Base-by-base conservation (phyloP, 2,888 invertebrate genomes). In the Coecobrya sp. region DNA sequence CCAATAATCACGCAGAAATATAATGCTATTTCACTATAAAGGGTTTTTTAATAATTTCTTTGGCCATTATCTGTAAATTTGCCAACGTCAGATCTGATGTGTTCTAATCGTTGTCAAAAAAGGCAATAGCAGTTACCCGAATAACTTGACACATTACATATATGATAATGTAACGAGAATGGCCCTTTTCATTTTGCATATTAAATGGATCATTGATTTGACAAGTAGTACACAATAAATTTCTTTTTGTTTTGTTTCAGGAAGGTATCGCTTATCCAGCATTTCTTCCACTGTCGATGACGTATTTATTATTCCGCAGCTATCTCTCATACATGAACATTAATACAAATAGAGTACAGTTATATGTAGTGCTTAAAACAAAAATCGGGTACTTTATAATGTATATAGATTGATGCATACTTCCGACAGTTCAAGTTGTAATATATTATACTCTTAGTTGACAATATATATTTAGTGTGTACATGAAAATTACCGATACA, bases 151-250 rank as follows among this genome's bases (percentile, higher is more conserved):
- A 19, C 2, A 59, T 22, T 59, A 7, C 27, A 8, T 65, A 65
- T 27, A 11, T 62, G 4, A 11, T 22, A 22, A 22, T 59, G 59
- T 19, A n/a, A 8, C 22, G 65, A 16, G 25, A 13, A 65, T n/a
- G 25, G 36, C 36, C 36, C 36, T 13, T 42, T 70, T 70, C 70
- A n/a, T 70, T 36, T 36, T 36, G 36, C 70, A 70, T 70, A 70
- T 36, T 70, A 36, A 70, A 70, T 70, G 70, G 5, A 36, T 70
- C 70, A 70, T 70, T 70, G 70, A 70, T 70, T 42, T 70, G 36
- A 42, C 27, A 7, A 27, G 65, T 65, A 27, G 36, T 1, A 19
- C 13, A 59, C n/a, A n/a, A n/a, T n/a, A 59, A 19, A 19, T 59
- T 19, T 19, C 13, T 36, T 70, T 70, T 30, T 16, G 68, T 68